Conservation (phyloP, 2,888 invertebrate species). For the Leptinotarsa tumamoca region DNA sequence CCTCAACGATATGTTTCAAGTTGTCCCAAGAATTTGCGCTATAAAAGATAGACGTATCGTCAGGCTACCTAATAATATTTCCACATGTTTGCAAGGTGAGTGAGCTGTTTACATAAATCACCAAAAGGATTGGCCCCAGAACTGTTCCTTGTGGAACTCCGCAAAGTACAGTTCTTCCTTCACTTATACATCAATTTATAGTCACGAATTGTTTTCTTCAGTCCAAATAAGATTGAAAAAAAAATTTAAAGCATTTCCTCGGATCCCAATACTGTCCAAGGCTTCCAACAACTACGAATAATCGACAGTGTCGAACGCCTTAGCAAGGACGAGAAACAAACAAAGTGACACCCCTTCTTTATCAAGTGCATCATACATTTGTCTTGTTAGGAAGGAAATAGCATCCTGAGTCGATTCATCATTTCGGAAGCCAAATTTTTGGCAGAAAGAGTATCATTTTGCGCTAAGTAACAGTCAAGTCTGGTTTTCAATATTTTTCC, state of each 20-base stretch:
- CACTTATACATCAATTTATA: background rate
- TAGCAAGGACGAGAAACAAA: too few species aligned
- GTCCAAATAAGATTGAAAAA: background rate
- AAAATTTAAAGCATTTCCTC: background rate
- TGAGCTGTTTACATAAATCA: too few species aligned
- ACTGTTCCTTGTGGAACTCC: too few species aligned
- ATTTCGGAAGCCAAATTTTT: background rate
- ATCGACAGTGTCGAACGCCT: too few species aligned
- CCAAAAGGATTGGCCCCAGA: too few species aligned
- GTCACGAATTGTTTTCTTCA: background rate
- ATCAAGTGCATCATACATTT: background rate
- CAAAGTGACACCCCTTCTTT: background rate
- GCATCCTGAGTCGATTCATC: background rate
- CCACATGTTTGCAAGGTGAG: too few species aligned
- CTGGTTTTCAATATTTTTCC: background rate
- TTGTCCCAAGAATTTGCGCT: background rate
- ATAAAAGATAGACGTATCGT: background rate
- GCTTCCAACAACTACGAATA: too few species aligned
- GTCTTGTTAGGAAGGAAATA: background rate
- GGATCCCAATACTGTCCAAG: background rate
- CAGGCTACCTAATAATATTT: too few species aligned
- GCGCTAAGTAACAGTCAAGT: constrained; percentile 1
- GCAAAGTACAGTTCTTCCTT: background rate
- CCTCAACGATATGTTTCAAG: background rate
- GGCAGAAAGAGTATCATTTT: background rate